Percentiles rank a stretch among this genome's conserved stretches.
These are phyloP conservation scores for Standfussiana lucernea DNA, from an alignment of 2,888 invertebrate genomes.

Conservation along the genomic window DNA sequence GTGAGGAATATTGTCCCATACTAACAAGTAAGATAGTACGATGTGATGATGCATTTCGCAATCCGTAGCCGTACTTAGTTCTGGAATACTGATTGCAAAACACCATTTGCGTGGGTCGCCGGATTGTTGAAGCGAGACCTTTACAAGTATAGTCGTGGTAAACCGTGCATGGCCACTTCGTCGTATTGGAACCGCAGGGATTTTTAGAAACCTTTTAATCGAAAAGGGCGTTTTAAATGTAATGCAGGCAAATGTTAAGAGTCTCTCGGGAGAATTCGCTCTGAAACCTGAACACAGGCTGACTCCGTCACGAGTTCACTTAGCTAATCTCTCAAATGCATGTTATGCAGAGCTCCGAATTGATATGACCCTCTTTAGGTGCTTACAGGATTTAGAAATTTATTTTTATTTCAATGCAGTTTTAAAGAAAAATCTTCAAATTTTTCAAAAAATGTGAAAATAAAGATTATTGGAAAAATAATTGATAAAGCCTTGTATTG, in stretches of 20 bases:
- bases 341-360: not conserved
- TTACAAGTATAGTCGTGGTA: constrained; percentile 24
- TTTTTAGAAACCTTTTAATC: constrained; percentile 10
- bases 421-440: not conserved
- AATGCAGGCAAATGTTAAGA: constrained; percentile 3
- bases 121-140: constrained; percentile 19
- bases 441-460: too few relatives aligned
- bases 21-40: not conserved
- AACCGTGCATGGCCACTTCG: constrained; percentile 39
- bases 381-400: too few relatives aligned
- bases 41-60: not conserved
- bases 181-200: constrained; percentile 1
- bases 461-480: not conserved
- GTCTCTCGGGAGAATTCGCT: not conserved
- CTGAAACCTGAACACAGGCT: not conserved
- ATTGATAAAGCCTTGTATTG: constrained; percentile 1
- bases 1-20: not conserved
- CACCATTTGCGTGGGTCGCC: not conserved
- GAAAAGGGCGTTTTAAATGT: constrained; percentile 11
- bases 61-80: too few relatives aligned
- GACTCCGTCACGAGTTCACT: not conserved
- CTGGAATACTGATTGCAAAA: constrained; percentile 2
- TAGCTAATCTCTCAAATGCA: not conserved
- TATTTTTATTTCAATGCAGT: too few relatives aligned
- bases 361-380: too few relatives aligned